A percentile compares a stretch with the other conserved stretches of the same genome.
phyloP scores from a whole-genome alignment of 2,888 invertebrate species.

The Eupithecia tripunctaria region DNA sequence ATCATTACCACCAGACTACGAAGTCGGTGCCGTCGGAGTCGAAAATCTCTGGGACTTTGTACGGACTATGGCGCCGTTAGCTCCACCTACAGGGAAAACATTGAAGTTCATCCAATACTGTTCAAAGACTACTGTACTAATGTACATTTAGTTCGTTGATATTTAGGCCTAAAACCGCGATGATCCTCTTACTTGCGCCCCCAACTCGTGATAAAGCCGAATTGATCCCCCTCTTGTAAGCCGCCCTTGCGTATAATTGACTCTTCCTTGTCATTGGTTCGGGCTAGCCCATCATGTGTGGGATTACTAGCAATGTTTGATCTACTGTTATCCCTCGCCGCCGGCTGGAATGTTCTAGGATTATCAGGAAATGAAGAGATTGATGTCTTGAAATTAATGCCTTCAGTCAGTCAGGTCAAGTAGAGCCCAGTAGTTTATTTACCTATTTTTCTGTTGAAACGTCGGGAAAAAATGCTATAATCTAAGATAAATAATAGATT shows the following conservation, averaged over 20 bases:
- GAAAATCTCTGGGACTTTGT: too few relatives aligned
- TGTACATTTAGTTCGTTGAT: too few relatives aligned
- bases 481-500: too few relatives aligned
- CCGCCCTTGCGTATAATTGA: constrained; percentile 82
- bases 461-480: too few relatives aligned
- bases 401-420: neutral
- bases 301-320: constrained; percentile 34
- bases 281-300: constrained; percentile 50
- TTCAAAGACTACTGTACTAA: too few relatives aligned
- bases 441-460: too few relatives aligned
- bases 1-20: too few relatives aligned
- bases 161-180: neutral
- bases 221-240: constrained; percentile 79
- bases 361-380: constrained; percentile 5
- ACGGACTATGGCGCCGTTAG: too few relatives aligned
- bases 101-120: too few relatives aligned
- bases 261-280: constrained; percentile 80
- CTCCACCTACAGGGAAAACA: too few relatives aligned
- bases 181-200: constrained; percentile 46
- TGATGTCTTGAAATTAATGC: neutral
- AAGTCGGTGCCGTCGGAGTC: too few relatives aligned
- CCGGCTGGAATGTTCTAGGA: constrained; percentile 14
- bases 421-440: too few relatives aligned
- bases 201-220: constrained; percentile 74
- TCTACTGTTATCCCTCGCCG: constrained; percentile 20